Evolutionary conservation across 2,113 vertebrate species (phyloP).

Genomic region (Aldabrachelys gigantea): DNA sequence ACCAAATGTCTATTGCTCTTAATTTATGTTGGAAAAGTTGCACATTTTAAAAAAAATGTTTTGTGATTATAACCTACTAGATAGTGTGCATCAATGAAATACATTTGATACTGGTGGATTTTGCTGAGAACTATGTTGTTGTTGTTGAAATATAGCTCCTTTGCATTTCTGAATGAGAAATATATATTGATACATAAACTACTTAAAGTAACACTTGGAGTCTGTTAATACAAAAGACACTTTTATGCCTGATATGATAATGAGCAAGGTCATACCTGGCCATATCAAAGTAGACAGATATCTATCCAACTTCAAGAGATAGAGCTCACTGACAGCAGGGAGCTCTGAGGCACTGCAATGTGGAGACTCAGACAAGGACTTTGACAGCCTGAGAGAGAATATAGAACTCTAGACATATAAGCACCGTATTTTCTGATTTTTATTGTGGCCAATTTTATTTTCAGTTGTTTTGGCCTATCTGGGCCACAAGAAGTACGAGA

Average conservation of each 20-base stretch:
- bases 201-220: slow-evolving; percentile 33
- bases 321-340: not conserved
- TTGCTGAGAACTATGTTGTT: not conserved
- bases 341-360: slow-evolving; percentile 24
- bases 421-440: slow-evolving; percentile 20
- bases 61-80: slow-evolving; percentile 4
- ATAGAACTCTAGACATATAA: slow-evolving; percentile 42
- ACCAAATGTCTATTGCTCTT: slow-evolving; percentile 10
- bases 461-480: slow-evolving; percentile 42
- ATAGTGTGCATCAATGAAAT: not conserved
- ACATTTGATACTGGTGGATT: not conserved
- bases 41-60: not conserved
- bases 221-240: slow-evolving; percentile 46
- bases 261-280: slow-evolving; percentile 68
- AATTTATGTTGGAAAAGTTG: not conserved
- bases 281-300: slow-evolving; percentile 70
- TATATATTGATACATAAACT: not conserved
- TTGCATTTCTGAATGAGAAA: slow-evolving; percentile 14
- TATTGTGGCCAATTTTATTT: slow-evolving; percentile 37
- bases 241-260: slow-evolving; percentile 69
- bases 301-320: slow-evolving; percentile 63
- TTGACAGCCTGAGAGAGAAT: slow-evolving; percentile 44
- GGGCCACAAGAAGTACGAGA: slow-evolving; percentile 42
- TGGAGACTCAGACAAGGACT: slow-evolving; percentile 66
- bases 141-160: slow-evolving; percentile 24